phyloP scores from a whole-genome alignment of 2,888 invertebrate genomes.

The Dioctria rufipes region DNA sequence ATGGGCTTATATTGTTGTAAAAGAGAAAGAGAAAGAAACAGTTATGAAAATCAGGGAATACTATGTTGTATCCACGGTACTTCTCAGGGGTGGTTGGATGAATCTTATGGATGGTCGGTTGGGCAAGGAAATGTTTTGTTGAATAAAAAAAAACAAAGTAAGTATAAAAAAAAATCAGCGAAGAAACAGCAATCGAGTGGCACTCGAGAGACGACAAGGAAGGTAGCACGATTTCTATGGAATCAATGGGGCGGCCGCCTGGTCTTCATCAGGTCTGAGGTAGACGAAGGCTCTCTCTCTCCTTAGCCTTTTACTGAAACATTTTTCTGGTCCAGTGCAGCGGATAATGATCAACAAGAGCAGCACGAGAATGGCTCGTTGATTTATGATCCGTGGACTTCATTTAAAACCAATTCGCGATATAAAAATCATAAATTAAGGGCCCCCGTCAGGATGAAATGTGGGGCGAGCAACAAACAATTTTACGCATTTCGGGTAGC shows the following conservation, averaged over 20 bases:
- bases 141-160: constrained; percentile 6
- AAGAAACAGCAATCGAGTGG: constrained; percentile 49
- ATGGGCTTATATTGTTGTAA: not conserved
- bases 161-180: constrained; percentile 40
- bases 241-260: constrained; percentile 41
- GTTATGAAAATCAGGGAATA: constrained; percentile 29
- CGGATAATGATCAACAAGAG: constrained; percentile 56
- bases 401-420: constrained; percentile 56
- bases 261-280: not conserved
- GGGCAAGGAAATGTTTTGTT: constrained; percentile 36
- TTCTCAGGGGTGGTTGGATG: constrained; percentile 8
- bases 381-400: constrained; percentile 55
- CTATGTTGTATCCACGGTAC: not conserved
- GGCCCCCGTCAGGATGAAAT: constrained; percentile 31
- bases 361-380: constrained; percentile 51
- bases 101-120: no score
- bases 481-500: constrained; percentile 50
- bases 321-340: constrained; percentile 56
- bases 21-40: not conserved
- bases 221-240: constrained; percentile 52
- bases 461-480: constrained; percentile 44
- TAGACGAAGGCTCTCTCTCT: constrained; percentile 24
- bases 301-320: constrained; percentile 15
- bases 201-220: constrained; percentile 38
- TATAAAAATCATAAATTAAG: constrained; percentile 57